Conservation (phyloP, 2,888 invertebrate genomes). For the Ephialtes manifestator region DNA sequence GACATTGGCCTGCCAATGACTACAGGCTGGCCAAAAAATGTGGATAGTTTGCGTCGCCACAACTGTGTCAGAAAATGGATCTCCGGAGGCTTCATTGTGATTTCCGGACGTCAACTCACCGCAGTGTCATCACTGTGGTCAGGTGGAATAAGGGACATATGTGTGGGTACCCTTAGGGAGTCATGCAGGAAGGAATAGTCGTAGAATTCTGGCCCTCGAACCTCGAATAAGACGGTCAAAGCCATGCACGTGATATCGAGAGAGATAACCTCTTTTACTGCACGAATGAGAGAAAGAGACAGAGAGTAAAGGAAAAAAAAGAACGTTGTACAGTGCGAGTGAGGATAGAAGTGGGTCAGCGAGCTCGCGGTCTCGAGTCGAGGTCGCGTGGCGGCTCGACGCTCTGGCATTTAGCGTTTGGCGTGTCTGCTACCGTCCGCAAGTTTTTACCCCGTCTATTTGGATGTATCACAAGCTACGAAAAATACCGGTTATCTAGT, state of each 20-base stretch:
- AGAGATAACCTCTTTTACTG: no score
- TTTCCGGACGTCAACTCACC: conserved; percentile 56
- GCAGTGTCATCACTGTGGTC: conserved; percentile 43
- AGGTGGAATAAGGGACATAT: conserved; percentile 16
- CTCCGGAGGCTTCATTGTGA: conserved; percentile 49
- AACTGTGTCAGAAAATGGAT: conserved; percentile 27
- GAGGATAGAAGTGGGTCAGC: conserved; percentile 69
- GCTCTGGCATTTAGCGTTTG: conserved; percentile 63
- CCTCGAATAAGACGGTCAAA: conserved; percentile 70
- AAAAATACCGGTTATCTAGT: conserved; percentile 41
- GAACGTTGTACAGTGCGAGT: conserved; percentile 31
- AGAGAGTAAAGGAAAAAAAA: conserved; percentile 35
- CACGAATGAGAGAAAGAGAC: conserved; percentile 9
- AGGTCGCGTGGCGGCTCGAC: conserved; percentile 68
- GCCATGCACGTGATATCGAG: conserved; percentile 65
- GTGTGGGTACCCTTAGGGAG: no score
- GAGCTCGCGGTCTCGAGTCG: conserved; percentile 69
- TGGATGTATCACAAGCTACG: conserved; percentile 49
- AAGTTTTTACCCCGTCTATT: conserved; percentile 45
- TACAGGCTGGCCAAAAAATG: no score
- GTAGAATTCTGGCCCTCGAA: neutral
- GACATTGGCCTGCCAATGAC: no score
- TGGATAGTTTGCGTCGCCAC: no score
- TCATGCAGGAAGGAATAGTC: neutral
- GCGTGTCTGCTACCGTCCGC: conserved; percentile 40